Evolutionary conservation across 2,113 vertebrate species (phyloP).

Genomic region (Cinclus cinclus): DNA sequence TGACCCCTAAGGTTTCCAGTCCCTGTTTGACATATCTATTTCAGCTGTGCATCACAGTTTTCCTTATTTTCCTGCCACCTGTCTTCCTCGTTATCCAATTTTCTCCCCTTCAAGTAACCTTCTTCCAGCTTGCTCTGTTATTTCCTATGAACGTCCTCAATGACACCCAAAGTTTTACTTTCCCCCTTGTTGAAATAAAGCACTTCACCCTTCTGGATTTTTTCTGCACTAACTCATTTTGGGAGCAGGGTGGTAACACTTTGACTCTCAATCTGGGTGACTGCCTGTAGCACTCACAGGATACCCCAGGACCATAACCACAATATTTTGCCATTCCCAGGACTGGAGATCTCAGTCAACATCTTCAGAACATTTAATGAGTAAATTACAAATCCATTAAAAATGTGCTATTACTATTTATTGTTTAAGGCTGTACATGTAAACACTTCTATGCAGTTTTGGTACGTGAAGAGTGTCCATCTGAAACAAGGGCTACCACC

Average conservation of each 20-base stretch:
- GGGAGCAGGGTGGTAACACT: background rate
- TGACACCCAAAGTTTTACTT: background rate
- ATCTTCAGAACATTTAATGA: background rate
- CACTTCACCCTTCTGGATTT: background rate
- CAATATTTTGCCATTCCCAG: background rate
- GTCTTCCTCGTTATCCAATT: background rate
- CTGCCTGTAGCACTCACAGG: fast-evolving
- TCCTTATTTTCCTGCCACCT: background rate
- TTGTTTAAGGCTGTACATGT: background rate
- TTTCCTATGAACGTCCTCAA: background rate
- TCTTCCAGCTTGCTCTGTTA: background rate
- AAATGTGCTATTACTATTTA: background rate
- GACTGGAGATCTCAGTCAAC: background rate
- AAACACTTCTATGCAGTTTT: background rate
- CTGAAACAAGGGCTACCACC: background rate
- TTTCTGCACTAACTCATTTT: background rate
- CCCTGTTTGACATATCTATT: background rate
- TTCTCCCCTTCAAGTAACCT: background rate
- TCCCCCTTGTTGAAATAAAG: background rate
- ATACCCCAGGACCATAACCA: background rate
- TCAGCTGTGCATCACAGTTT: background rate
- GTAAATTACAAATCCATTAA: background rate
- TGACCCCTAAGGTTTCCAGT: background rate
- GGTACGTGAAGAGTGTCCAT: background rate
- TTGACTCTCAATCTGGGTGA: background rate